Evolutionary conservation across 2,888 invertebrate genomes (phyloP).

Genomic region (Hymenopus coronatus): DNA sequence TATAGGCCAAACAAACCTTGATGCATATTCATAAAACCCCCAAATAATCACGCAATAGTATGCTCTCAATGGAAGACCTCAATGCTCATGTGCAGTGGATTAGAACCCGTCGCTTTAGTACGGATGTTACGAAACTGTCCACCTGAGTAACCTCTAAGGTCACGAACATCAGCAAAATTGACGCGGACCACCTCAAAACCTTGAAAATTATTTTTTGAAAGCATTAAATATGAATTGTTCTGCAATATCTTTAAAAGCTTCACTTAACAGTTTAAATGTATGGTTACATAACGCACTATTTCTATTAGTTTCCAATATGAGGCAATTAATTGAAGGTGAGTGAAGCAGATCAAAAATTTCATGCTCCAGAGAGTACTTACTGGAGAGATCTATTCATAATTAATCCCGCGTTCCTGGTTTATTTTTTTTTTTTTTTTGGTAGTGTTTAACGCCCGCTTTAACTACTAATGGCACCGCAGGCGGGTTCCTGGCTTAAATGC

Average conservation of each 20-base stretch:
- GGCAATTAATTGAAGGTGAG: too few relatives aligned
- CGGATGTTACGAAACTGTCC: not conserved
- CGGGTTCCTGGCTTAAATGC: too few relatives aligned
- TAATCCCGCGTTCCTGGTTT: too few relatives aligned
- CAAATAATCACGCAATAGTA: not conserved
- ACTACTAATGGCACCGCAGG: too few relatives aligned
- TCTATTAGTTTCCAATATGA: not conserved
- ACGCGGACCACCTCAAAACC: not conserved
- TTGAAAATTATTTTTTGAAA: not conserved
- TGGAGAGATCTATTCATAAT: too few relatives aligned
- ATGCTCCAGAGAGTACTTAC: too few relatives aligned
- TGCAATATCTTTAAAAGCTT: not conserved
- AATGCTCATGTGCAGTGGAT: not conserved
- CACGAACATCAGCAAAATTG: not conserved
- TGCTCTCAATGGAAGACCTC: not conserved
- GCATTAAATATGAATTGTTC: not conserved
- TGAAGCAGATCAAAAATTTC: too few relatives aligned
- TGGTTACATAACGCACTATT: not conserved
- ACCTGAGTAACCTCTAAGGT: not conserved
- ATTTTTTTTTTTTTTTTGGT: too few relatives aligned
- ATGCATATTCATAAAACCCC: not conserved
- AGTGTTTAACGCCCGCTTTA: too few relatives aligned
- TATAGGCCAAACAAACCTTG: not conserved
- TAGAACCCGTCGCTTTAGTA: not conserved
- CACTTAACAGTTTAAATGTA: not conserved